phyloP scores from a whole-genome alignment of 2,888 invertebrate species.

The Saturnia pavonia region DNA sequence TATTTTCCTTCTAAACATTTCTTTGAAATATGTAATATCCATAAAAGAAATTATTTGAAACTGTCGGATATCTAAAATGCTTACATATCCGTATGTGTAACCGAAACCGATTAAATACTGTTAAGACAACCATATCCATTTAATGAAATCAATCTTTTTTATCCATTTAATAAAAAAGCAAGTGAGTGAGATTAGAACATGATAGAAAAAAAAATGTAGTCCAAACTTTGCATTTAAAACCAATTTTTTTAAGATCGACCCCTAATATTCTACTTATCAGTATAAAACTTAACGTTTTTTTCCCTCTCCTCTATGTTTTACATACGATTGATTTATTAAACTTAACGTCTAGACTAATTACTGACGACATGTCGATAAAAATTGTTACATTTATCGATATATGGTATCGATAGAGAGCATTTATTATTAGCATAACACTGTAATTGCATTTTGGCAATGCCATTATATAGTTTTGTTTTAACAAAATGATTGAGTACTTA shows the following conservation, averaged over 20 bases:
- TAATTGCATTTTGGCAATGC: background rate
- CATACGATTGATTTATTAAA: background rate
- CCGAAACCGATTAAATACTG: too few species aligned
- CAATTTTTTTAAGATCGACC: background rate
- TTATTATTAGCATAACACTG: background rate
- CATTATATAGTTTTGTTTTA: conserved; percentile 4
- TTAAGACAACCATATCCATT: too few species aligned
- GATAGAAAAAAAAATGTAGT: background rate
- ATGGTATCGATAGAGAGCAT: conserved; percentile 5
- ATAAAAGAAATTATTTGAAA: too few species aligned
- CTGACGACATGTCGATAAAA: conserved; percentile 6
- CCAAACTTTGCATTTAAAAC: background rate
- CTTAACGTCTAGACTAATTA: background rate
- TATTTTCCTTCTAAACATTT: too few species aligned
- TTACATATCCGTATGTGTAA: too few species aligned
- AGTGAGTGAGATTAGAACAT: too few species aligned
- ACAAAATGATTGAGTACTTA: conserved; percentile 19
- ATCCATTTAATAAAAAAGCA: too few species aligned
- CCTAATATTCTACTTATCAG: conserved; percentile 2
- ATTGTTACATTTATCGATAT: conserved; percentile 13
- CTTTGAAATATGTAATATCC: too few species aligned
- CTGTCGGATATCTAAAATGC: too few species aligned
- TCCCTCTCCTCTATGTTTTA: background rate
- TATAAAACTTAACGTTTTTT: background rate
- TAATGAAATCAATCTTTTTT: too few species aligned